Base-by-base conservation (phyloP, 1,140 invertebrate genomes). In the Dendrolimus kikuchii region DNA sequence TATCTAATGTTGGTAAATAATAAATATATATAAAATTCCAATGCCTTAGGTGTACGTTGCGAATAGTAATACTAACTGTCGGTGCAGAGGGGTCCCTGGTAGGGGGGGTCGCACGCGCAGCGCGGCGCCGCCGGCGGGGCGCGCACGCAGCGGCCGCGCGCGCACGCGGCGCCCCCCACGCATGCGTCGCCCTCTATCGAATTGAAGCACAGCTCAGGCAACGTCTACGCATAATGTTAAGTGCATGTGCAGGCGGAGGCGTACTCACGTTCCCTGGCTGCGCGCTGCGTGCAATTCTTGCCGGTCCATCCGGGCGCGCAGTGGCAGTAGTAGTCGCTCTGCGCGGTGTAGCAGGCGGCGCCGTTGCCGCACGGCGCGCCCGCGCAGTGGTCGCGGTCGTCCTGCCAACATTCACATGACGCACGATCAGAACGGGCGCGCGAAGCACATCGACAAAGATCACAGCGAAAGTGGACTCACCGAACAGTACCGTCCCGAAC, bases 271-370 rank as follows among this genome's bases (percentile, higher is more conserved):
- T 78, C 77, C 9, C 75, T 56, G 7, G 59, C 62, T 52, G 90
- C 88, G 51, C 90, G 90, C 62, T 93, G 91, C 65, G 95, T 95
- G 79, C 96, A 98, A 86, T 96, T 97, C 77, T 95, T 95, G 40
- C 97, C 97, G 56, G 93, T 92, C 91, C 95, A 97, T 61, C 93
- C 92, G 48, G 91, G 90, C 0, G 93, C 91, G 86, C 97, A 99
- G 80, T 95, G 93, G 81, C 96, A 98, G 69, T 95, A 95, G 84
- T 96, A 98, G 73, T 95, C 94, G 48, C 91, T 91, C 66, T 95
- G 91, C 0, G 93, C 95, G 66, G 96, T 96, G 72, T 95, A 92
- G 74, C 95, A 97, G 4, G 91, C 89, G 2, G 93, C 93, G 1
- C 90, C 91, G 74, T 96, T 95, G 47, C 91, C 89, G 74, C 95